These are phyloP conservation scores for Strigops habroptila DNA, from an alignment of 2,113 vertebrate genomes.

Conservation along the genomic window DNA sequence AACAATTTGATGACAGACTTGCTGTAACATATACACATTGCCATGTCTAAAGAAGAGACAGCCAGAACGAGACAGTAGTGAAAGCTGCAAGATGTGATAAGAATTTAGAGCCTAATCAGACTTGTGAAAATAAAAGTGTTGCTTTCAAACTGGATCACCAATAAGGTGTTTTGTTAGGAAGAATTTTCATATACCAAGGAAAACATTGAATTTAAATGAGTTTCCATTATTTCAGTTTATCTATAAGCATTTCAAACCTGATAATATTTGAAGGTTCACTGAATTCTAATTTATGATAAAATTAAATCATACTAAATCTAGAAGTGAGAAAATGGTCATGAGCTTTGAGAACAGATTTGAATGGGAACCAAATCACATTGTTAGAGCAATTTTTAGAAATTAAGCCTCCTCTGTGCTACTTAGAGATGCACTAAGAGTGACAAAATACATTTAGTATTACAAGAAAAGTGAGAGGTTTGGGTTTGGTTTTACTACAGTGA, in stretches of 20 bases:
- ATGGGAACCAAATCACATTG: neutral
- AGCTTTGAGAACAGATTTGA: neutral
- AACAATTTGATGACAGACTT: neutral
- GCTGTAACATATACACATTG: neutral
- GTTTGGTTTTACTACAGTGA: neutral
- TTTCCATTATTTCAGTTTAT: slow-evolving; percentile 17
- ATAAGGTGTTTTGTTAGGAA: neutral
- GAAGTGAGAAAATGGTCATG: neutral
- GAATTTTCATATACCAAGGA: neutral
- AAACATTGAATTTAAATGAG: neutral
- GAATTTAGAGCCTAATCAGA: neutral
- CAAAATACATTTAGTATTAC: neutral
- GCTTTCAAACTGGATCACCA: neutral
- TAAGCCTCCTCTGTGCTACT: neutral
- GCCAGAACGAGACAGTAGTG: neutral
- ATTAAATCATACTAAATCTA: slow-evolving; percentile 6
- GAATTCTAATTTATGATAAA: neutral
- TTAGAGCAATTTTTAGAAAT: slow-evolving; percentile 29
- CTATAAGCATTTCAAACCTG: neutral
- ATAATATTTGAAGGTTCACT: slow-evolving; percentile 12
- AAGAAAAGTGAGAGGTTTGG: neutral
- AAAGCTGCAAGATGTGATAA: neutral
- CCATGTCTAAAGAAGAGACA: neutral
- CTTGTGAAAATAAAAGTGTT: neutral
- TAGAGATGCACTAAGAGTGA: neutral